phyloP scores from a whole-genome alignment of 2,113 vertebrate species.

The Mobula hypostoma region DNA sequence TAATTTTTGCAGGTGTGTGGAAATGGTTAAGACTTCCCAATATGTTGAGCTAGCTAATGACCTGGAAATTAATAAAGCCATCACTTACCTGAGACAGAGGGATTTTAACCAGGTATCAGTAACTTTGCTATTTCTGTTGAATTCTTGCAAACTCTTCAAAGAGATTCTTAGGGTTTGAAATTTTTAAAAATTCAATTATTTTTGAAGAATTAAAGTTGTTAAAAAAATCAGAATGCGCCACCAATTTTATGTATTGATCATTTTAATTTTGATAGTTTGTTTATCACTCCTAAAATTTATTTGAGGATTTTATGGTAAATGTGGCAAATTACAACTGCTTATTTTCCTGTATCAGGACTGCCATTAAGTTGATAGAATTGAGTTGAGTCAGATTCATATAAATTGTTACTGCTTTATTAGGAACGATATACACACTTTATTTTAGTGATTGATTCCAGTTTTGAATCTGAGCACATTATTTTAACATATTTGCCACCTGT shows the following conservation, averaged over 20 bases:
- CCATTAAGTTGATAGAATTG: background rate
- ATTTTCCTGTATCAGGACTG: background rate
- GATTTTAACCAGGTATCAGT: constrained; percentile 83
- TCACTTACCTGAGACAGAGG: constrained; percentile 86
- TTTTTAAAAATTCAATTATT: background rate
- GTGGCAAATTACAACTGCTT: background rate
- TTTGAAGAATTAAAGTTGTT: background rate
- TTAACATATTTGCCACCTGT: too few species aligned
- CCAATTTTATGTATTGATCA: background rate
- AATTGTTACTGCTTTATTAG: background rate
- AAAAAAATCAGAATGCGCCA: background rate
- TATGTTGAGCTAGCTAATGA: constrained; percentile 93
- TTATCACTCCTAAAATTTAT: background rate
- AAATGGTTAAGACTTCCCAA: constrained; percentile 83
- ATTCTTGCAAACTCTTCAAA: background rate
- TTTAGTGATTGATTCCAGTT: too few species aligned
- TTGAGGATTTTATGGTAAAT: background rate
- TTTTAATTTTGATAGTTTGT: background rate
- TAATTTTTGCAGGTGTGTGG: constrained; percentile 77
- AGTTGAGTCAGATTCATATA: background rate
- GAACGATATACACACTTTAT: too few species aligned
- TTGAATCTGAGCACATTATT: too few species aligned
- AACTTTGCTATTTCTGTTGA: background rate
- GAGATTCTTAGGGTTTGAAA: background rate
- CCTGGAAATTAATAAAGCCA: constrained; percentile 95